Evolutionary conservation across 2,113 vertebrate genomes (phyloP), one percentile per base, ranked within the genome.

Genomic region (Grammomys dolichurus): DNA sequence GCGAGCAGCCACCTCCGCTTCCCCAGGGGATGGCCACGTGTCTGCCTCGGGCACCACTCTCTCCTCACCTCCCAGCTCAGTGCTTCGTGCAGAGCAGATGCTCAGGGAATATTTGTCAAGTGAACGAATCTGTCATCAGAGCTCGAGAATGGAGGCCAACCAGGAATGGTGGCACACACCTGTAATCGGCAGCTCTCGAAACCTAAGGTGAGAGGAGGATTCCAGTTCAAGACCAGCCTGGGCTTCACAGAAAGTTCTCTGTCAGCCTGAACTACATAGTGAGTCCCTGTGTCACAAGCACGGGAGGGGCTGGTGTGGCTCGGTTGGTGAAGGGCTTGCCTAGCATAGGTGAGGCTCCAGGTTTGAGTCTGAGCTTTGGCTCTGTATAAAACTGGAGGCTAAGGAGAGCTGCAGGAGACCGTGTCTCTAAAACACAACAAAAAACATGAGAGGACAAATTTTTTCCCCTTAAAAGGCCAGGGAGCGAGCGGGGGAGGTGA

Each of bases 21-120:
- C 76, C 94, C 69, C 58, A 0, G 0, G 63, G 63, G 58, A 31
- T 75, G 20, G 43, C 82, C 69, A 31, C 2, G 1, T 0, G n/a
- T 11, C 40, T 51, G 43, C 51, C 88, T 67, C 19, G 26, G 22
- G 63, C 67, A 4, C 4, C 8, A 0, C 26, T 0, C 20, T 40
- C 8, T 11, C 85, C 65, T 7, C 17, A 36, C 28, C 60, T 12
- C 22, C 16, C 43, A 17, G 33, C 60, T 92, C 73, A 20, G 86
- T 17, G 54, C 60, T 54, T 11, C 4, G 5, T 0, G 7, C 11
- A 4, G 0, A 19, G 17, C 3, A 72, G 81, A 58, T 13, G 11
- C 7, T 78, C 65, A 14, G 63, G 51, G 20, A 43, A 40, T 7
- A 20, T 36, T 4, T 73, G 72, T 58, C 89, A 28, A 54, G 11